Evolutionary conservation across 2,888 invertebrate genomes (phyloP), one percentile per base, ranked within the genome.

Genomic region (Spialia ferax): DNA sequence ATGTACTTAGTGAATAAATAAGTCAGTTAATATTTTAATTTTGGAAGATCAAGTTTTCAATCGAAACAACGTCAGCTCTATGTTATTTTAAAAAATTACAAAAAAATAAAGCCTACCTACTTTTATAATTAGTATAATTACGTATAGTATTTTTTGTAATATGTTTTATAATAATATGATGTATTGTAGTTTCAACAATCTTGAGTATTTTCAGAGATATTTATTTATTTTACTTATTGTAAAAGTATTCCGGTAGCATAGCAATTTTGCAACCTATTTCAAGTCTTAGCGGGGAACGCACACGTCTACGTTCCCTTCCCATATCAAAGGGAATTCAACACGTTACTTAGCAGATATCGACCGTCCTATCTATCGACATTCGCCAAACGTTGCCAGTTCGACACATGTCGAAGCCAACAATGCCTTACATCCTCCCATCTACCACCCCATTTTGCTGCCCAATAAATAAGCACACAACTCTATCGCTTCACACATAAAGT

Each of bases 341-440:
- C 42, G 63, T 71, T 69, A 68, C 72, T 62, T 67, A 64, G 69
- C 66, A 72, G 73, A 73, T 73, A 77, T 77, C 75, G 52, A 60
- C 50, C 65, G 65, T 64, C 48, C 32, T 29, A 50, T 59, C 64
- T 59, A 65, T 67, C 66, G 66, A 55, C 55, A 61, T 61, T 67
- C 45, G 54, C 38, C 65, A 54, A 54, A 55, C 57, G 56, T 56
- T 56, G 20, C 84, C 85, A 85, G 86, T 86, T 88, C 86, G 90
- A 88, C 91, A 91, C 88, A 91, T 89, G 88, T 86, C 87, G 86
- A 84, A 83, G 73, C 72, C 81, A 81, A 89, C 90, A 88, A 89
- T 86, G 76, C 75, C 75, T 74, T 80, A 89, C 87, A 87, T 88
- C 88, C 87, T 85, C 82, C 80, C 79, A 77, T 76, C 72, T 59